A percentile compares a stretch with the other conserved stretches of the same genome.
These are phyloP conservation scores for Poecilus cupreus DNA, from an alignment of 2,888 invertebrate genomes.

Conservation along the genomic window DNA sequence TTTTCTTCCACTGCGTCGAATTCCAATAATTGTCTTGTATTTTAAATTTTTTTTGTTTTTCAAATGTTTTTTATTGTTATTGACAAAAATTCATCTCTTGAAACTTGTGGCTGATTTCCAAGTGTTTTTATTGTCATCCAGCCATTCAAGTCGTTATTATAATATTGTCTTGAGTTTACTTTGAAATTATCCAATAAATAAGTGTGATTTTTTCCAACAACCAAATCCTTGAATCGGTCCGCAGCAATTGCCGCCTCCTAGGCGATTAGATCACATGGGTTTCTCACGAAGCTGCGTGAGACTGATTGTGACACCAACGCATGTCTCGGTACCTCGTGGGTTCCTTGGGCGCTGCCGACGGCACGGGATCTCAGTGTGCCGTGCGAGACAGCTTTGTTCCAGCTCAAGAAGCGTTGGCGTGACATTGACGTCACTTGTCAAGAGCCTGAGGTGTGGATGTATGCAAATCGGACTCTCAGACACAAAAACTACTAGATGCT, in stretches of 20 bases:
- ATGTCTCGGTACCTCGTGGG: not conserved
- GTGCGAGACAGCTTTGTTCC: slow-evolving; percentile 11
- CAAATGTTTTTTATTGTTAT: no score
- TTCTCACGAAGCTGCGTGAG: slow-evolving; percentile 1
- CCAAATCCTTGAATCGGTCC: not conserved
- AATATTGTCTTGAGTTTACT: no score
- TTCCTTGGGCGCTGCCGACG: slow-evolving; percentile 11
- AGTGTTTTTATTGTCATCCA: no score
- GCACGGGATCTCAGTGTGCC: not conserved
- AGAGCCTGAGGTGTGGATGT: slow-evolving; percentile 42
- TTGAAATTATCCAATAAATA: no score
- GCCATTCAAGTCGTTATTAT: no score
- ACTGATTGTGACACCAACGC: slow-evolving; percentile 39
- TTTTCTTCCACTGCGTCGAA: no score
- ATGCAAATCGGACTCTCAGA: slow-evolving; percentile 25
- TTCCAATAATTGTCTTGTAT: no score
- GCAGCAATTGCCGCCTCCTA: not conserved
- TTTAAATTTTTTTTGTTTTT: no score
- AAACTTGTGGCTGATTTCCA: no score
- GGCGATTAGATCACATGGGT: not conserved
- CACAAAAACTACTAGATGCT: not conserved
- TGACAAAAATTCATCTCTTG: no score
- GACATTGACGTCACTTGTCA: slow-evolving; percentile 46
- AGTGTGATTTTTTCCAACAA: no score
- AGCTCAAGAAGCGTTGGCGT: slow-evolving; percentile 18